Conservation (phyloP, 2,888 invertebrate species). For the Chalcosyrphus nemorum region DNA sequence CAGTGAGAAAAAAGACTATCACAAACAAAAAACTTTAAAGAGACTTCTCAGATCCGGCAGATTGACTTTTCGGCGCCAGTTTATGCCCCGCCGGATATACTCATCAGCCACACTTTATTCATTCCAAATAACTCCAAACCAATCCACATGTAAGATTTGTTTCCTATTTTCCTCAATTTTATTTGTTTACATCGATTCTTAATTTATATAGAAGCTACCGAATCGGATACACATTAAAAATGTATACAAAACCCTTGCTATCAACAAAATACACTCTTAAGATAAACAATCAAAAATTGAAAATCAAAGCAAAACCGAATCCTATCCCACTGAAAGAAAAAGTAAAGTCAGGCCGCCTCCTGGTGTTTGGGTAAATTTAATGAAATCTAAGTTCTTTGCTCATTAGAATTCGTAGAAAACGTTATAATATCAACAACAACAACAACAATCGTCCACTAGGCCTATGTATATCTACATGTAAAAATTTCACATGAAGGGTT, state of each 20-base stretch:
- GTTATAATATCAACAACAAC: background rate
- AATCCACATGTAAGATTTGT: background rate
- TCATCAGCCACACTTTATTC: background rate
- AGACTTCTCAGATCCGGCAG: background rate
- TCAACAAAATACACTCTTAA: background rate
- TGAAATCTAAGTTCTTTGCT: conserved; percentile 32
- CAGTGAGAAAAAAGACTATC: too few species aligned
- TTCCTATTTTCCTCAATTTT: background rate
- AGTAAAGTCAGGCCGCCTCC: background rate
- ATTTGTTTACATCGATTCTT: background rate
- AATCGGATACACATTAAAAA: background rate
- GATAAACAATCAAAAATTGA: background rate
- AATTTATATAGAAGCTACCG: background rate
- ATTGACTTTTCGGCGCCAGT: background rate
- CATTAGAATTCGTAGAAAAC: conserved; percentile 13
- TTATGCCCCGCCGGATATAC: background rate
- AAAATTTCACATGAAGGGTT: conserved; percentile 26
- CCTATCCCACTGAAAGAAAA: background rate
- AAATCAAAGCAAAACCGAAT: conserved; percentile 6
- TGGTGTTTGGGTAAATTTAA: conserved; percentile 1
- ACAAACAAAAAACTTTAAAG: too few species aligned
- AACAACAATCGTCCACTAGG: conserved; percentile 10
- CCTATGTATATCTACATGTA: conserved; percentile 5
- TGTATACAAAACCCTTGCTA: background rate
- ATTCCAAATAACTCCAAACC: background rate